Base-by-base conservation (phyloP, 2,797 vertebrate genomes). In the Acrocephalus scirpaceus region DNA sequence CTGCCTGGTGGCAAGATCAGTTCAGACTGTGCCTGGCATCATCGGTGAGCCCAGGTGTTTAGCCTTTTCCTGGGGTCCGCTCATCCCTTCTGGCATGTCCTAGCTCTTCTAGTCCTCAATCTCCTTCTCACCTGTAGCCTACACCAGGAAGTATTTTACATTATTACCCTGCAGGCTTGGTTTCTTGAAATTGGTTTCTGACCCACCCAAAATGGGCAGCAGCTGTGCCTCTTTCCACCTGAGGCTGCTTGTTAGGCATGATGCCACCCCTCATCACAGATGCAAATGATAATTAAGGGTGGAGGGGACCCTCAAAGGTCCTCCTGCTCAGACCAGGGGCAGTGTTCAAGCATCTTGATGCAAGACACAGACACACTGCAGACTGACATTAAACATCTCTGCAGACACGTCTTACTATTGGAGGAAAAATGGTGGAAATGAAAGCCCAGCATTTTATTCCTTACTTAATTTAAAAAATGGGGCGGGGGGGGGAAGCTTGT, bases 391-490 rank as follows among this genome's bases (percentile, higher is more conserved):
- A 94, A 92, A 87, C 42, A 92, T 85, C 77, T 82, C 77, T 58
- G 70, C 87, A 94, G 83, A 88, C 34, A 16, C 5, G 5, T 86
- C 77, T 78, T 78, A 51, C 86, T 84, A 15, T 45, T 92, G 60
- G 64, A 92, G 90, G 71, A 79, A 93, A 87, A 61, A 45, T 44
- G 86, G 78, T 76, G 77, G 73, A 90, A 86, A 92, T 78, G 70
- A 93, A 95, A 93, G 86, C 50, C 76, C 23, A 57, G 57, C 57
- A 92, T 96, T 95, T 95, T 86, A 57, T 57, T 95, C 65, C 27
- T 15, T 74, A 45, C 56, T 90, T 73, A n/a, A n/a, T n/a, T 7
- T 13, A 61, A 74, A 85, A 54, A 38, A 38, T 38, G 10, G 38
- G 38, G 38, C 10, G 38, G 38, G 38, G 38, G 11, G 38, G 38